Percentiles rank a stretch among this genome's conserved stretches.
These are phyloP conservation scores for Caenorhabditis sulstoni DNA, from an alignment of 2,888 invertebrate genomes.

Conservation along the genomic window DNA sequence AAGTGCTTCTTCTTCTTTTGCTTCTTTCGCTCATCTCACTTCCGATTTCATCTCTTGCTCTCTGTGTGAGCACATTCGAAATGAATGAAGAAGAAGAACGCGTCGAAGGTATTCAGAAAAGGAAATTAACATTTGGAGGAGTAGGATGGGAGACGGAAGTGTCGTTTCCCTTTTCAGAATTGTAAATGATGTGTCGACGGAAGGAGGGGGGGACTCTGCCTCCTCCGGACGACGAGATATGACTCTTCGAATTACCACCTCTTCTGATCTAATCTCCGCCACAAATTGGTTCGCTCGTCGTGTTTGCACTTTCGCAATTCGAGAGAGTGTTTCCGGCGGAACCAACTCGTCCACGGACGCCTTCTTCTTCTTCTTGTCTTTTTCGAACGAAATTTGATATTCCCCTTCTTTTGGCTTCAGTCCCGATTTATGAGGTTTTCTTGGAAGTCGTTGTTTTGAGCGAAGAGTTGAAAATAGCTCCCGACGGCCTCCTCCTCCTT, in stretches of 20 bases:
- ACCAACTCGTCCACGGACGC: not conserved
- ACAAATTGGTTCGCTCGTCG: slow-evolving; percentile 32
- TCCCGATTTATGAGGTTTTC: slow-evolving; percentile 22
- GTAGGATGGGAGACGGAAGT: slow-evolving; percentile 42
- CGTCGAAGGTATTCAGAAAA: slow-evolving; percentile 41
- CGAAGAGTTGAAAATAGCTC: too few relatives aligned
- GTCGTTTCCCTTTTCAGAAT: slow-evolving; percentile 58
- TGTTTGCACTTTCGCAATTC: slow-evolving; percentile 54
- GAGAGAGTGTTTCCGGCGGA: slow-evolving; percentile 41
- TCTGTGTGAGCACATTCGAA: not conserved
- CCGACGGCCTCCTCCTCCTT: not conserved
- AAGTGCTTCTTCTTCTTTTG: slow-evolving; percentile 31
- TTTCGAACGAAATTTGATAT: slow-evolving; percentile 45
- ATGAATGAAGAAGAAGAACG: slow-evolving; percentile 18
- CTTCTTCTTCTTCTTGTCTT: slow-evolving; percentile 7
- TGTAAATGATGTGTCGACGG: slow-evolving; percentile 47
- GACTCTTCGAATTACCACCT: slow-evolving; percentile 52
- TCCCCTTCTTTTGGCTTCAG: not conserved
- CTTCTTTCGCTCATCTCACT: not conserved
- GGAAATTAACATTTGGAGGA: slow-evolving; percentile 52
- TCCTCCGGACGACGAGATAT: slow-evolving; percentile 1
- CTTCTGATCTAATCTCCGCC: slow-evolving; percentile 29
- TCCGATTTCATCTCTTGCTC: not conserved
- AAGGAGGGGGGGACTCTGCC: too few relatives aligned
- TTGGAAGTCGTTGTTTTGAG: slow-evolving; percentile 20